These are phyloP conservation scores for Octodonta nipae DNA, from an alignment of 2,888 invertebrate genomes.

Conservation along the genomic window DNA sequence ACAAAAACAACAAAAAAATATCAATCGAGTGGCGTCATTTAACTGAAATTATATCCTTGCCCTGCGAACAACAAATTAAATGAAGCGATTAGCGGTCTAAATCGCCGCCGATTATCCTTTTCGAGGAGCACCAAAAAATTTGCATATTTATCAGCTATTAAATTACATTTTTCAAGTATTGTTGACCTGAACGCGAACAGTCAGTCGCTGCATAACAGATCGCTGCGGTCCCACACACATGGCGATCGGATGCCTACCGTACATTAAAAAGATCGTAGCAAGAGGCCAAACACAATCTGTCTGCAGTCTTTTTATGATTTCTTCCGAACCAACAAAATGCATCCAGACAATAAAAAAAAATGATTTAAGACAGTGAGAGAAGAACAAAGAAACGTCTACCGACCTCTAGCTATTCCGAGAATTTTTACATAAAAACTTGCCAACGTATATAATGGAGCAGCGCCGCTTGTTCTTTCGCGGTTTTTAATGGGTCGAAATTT, in stretches of 20 bases:
- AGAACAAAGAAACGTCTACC: constrained; percentile 7
- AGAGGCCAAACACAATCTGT: constrained; percentile 19
- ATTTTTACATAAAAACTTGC: constrained; percentile 9
- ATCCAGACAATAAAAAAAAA: constrained; percentile 19
- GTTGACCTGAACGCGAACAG: constrained; percentile 5
- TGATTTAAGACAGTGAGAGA: constrained; percentile 18
- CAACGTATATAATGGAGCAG: too few relatives aligned
- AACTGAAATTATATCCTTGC: too few relatives aligned
- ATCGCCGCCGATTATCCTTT: constrained; percentile 2
- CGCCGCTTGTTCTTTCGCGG: too few relatives aligned
- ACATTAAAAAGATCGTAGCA: too few relatives aligned
- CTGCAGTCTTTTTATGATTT: constrained; percentile 15
- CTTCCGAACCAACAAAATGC: constrained; percentile 16
- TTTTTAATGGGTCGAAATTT: too few relatives aligned
- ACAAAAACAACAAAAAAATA: too few relatives aligned
- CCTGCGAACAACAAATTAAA: constrained; percentile 3
- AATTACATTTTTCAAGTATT: constrained; percentile 5
- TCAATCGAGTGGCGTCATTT: too few relatives aligned
- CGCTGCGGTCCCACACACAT: constrained; percentile 14
- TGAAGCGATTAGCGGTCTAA: constrained; percentile 3
- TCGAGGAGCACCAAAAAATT: too few relatives aligned
- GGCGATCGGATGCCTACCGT: constrained; percentile 13
- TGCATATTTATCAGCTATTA: constrained; percentile 5
- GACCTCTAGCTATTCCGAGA: constrained; percentile 11
- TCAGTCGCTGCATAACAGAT: constrained; percentile 15